Evolutionary conservation across 2,888 invertebrate species (phyloP), one percentile per base, ranked within the genome.

Genomic region (Siphlonurus alternatus): DNA sequence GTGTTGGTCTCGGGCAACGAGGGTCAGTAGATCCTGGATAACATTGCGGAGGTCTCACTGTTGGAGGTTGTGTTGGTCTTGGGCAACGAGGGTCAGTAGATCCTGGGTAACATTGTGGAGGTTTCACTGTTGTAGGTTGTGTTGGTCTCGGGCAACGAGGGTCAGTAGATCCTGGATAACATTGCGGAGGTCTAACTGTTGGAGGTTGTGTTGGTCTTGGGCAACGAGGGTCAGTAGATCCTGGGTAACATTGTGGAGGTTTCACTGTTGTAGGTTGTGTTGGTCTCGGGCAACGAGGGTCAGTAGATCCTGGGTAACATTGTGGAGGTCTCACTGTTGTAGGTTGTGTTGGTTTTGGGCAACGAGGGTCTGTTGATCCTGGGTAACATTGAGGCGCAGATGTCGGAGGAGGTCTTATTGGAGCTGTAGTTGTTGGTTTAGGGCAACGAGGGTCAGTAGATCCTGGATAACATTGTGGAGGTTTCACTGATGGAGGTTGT

Each of bases 81-180:
- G 66, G 61, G 65, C 59, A 74, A 0, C 72, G 68, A 0, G 74
- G 71, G 63, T 75, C 74, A 0, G 66, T 69, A 3, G 24, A 24
- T 23, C 69, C 69, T 53, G 68, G 69, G 61, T 68, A 70, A 63
- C 70, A 70, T 51, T 61, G 20, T 10, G 66, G 66, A 61, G 62
- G 65, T 19, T 66, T 60, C 22, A 65, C 65, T 2, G 65, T 60
- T 1, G 62, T 25, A 2, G 61, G 53, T 0, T 65, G 64, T 10
- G 62, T 63, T 71, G 72, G 71, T 18, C 70, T 68, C 2, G 75
- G 73, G 53, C 74, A 74, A 1, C 72, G 68, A 0, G 72, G 71
- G 59, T 74, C 73, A 0, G 66, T 66, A 3, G 70, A 70, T 0
- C 75, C 74, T 0, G 73, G 74, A 51, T 66, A 74, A 56, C 76